Percentiles rank a stretch among this genome's conserved stretches.
phyloP scores from a whole-genome alignment of 2,888 invertebrate species.

The Eupithecia centaureata region DNA sequence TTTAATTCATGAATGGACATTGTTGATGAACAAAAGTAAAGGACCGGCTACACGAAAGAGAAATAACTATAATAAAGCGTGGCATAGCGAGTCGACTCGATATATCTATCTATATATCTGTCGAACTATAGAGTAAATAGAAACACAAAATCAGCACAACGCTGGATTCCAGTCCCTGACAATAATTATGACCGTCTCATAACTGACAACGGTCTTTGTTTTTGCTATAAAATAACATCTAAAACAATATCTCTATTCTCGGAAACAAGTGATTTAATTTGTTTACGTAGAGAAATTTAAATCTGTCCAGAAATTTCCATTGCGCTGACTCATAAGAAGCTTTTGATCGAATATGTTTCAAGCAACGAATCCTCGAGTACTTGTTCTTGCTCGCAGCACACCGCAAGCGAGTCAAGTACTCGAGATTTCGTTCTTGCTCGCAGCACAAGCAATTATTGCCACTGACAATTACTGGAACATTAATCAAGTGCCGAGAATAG shows the following conservation, averaged over 20 bases:
- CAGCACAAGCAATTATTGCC: conserved; percentile 36
- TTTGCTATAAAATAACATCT: neutral
- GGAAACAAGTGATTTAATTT: neutral
- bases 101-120: too few species aligned
- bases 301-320: neutral
- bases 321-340: neutral
- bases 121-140: too few species aligned
- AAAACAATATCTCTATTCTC: neutral
- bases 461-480: conserved; percentile 51
- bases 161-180: neutral
- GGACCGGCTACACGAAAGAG: neutral
- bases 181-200: conserved; percentile 8
- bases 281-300: neutral
- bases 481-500: conserved; percentile 59
- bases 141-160: neutral
- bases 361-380: conserved; percentile 1
- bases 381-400: conserved; percentile 1
- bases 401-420: conserved; percentile 22
- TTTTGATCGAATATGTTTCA: neutral
- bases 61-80: neutral
- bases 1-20: conserved; percentile 64
- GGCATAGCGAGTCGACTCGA: neutral
- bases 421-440: neutral
- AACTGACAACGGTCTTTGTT: conserved; percentile 16
- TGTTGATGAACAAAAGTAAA: conserved; percentile 25